Base-by-base conservation (phyloP, 1,140 invertebrate genomes). In the Lysiphlebus fabarum region DNA sequence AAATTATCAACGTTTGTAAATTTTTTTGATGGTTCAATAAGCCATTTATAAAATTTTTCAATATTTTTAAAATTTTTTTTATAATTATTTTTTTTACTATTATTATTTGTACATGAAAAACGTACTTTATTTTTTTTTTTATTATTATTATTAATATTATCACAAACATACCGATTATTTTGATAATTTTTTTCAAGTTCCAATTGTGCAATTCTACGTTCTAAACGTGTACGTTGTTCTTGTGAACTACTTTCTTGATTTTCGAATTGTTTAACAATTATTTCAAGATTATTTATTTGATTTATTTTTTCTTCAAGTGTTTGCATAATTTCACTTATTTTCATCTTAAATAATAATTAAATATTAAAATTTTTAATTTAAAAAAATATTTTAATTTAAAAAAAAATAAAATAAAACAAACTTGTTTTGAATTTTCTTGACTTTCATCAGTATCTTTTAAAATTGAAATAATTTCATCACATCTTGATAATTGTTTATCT, bases 211-310 rank as follows among this genome's bases (percentile, higher is more conserved):
- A 87, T 86, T 42, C 82, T 83, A 42, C 81, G 80, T 62, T 86
- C 85, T 41, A 86, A 78, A 6, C 84, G 78, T 8, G 82, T 84
- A 4, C 85, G 79, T 42, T 85, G 80, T 51, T 78, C 80, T 59
- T 86, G 82, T 5, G 80, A 77, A n/a, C 81, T 76, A 5, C 79
- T 73, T 48, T 86, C 82, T 60, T 85, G 84, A 47, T 85, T 83
- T 60, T 84, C 83, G 65, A 87, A 69, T 43, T 83, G 72, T 53
- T 83, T 76, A 6, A 87, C 82, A 6, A 82, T 76, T 61, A 85
- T 83, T 59, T 86, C 83, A 53, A 86, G 63, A 37, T 76, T 72
- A 55, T 77, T 79, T 12, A 87, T 75, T 63, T 85, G 81, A 54
- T 76, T 70, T 65, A 86, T 83, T 50, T 86, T 87, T 10, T 68